These are phyloP conservation scores for Eupithecia inturbata DNA, from an alignment of 2,888 invertebrate genomes.

Conservation along the genomic window DNA sequence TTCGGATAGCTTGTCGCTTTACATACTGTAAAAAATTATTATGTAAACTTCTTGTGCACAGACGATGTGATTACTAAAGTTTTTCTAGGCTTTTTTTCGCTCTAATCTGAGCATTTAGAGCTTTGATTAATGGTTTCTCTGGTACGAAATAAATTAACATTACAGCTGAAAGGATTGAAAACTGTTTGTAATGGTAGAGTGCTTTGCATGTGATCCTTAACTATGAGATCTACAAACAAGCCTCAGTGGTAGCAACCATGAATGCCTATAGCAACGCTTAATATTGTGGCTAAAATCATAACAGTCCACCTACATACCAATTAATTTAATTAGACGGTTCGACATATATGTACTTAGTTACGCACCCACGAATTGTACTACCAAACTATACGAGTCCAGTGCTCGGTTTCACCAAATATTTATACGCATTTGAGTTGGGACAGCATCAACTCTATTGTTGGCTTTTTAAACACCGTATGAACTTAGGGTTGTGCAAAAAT, in stretches of 20 bases:
- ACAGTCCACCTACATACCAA: constrained; percentile 11
- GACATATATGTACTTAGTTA: constrained; percentile 20
- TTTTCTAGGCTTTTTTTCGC: neutral
- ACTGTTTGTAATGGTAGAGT: neutral
- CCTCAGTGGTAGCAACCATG: neutral
- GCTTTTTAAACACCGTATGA: constrained; percentile 7
- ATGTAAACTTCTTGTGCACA: neutral
- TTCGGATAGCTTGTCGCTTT: neutral
- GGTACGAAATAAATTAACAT: neutral
- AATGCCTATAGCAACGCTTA: neutral
- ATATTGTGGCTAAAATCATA: constrained; percentile 12
- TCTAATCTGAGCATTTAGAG: neutral
- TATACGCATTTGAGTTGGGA: neutral
- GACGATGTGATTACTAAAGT: neutral
- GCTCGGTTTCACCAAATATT: constrained; percentile 17
- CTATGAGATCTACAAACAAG: neutral
- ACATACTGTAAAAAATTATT: neutral
- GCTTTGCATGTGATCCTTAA: neutral
- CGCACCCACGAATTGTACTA: constrained; percentile 7
- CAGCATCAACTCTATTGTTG: constrained; percentile 8
- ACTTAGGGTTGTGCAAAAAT: neutral
- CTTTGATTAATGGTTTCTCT: too few relatives aligned
- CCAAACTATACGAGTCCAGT: constrained; percentile 14
- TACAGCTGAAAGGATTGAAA: neutral
- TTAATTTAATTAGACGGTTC: constrained; percentile 20